These are phyloP conservation scores for Drosophila paulistorum DNA, from an alignment of 1,140 invertebrate species.

Conservation along the genomic window DNA sequence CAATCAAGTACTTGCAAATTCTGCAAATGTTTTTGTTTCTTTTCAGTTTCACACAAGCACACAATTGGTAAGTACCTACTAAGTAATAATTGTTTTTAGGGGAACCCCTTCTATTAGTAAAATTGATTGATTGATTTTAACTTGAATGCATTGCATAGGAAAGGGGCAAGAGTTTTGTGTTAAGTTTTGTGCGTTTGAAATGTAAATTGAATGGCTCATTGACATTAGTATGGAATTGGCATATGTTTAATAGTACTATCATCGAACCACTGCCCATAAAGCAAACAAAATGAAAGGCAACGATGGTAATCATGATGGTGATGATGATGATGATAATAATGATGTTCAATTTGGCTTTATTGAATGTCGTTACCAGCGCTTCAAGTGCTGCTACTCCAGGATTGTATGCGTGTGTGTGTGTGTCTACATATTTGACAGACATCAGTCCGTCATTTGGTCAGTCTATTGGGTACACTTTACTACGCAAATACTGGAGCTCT, in stretches of 20 bases:
- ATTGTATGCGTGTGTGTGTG: slow-evolving; percentile 31
- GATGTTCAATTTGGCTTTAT: slow-evolving; percentile 22
- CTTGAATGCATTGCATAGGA: not conserved
- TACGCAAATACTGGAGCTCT: slow-evolving; percentile 66
- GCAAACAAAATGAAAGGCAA: slow-evolving; percentile 16
- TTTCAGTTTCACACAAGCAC: too few relatives aligned
- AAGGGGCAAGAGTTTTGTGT: not conserved
- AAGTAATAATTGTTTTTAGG: too few relatives aligned
- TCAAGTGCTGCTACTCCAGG: slow-evolving; percentile 31
- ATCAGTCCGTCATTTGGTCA: slow-evolving; percentile 37
- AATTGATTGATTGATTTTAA: not conserved
- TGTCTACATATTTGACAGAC: slow-evolving; percentile 25
- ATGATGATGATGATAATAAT: slow-evolving; percentile 14
- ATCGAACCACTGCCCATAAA: not conserved
- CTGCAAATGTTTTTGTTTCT: too few relatives aligned
- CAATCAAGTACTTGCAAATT: too few relatives aligned
- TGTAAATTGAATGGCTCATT: slow-evolving; percentile 12
- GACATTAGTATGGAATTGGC: slow-evolving; percentile 5
- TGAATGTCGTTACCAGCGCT: slow-evolving; percentile 36
- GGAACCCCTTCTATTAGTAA: not conserved
- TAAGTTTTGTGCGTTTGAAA: not conserved
- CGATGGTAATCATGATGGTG: slow-evolving; percentile 16
- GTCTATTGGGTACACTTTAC: slow-evolving; percentile 69
- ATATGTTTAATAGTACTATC: slow-evolving; percentile 4
- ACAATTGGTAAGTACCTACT: too few relatives aligned